Evolutionary conservation across 92 coral and sea anemone genomes (phyloP).

Genomic region (Scolanthus callimorphus): DNA sequence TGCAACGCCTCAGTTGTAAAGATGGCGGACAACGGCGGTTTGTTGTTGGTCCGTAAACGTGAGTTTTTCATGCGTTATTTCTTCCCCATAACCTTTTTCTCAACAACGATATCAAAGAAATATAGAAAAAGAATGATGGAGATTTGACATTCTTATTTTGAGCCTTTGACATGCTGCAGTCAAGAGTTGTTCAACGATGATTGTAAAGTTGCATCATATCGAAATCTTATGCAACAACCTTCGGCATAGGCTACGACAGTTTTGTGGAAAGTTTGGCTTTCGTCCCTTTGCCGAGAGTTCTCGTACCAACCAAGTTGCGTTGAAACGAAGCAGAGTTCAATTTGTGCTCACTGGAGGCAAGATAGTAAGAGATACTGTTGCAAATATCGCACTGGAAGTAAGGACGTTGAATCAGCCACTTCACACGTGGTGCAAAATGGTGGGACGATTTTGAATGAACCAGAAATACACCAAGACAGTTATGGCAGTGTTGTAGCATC

Average conservation of each 20-base stretch:
- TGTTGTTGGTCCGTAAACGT: no score
- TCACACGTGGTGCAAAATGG: slow-evolving; percentile 44
- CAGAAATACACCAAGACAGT: slow-evolving; percentile 38
- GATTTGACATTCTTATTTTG: no score
- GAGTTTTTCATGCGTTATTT: no score
- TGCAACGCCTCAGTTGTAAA: no score
- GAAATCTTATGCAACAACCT: slow-evolving; percentile 78
- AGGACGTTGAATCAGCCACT: slow-evolving; percentile 51
- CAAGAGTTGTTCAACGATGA: no score
- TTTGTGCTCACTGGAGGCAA: slow-evolving; percentile 68
- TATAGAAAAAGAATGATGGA: no score
- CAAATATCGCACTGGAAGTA: slow-evolving; percentile 76
- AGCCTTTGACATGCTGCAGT: no score
- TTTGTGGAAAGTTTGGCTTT: slow-evolving; percentile 79
- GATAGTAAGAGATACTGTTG: slow-evolving; percentile 61
- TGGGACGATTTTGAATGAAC: slow-evolving; percentile 49
- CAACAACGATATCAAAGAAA: no score
- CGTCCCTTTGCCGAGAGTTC: slow-evolving; percentile 56
- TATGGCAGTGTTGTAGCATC: slow-evolving; percentile 66
- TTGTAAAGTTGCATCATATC: slow-evolving; percentile 62
- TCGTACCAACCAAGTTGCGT: slow-evolving; percentile 45
- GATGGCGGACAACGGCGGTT: no score
- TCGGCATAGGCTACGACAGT: slow-evolving; percentile 62
- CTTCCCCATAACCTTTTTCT: no score
- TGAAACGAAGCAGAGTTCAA: slow-evolving; percentile 62